Evolutionary conservation across 2,888 invertebrate genomes (phyloP).

Genomic region (Junonia oenone): DNA sequence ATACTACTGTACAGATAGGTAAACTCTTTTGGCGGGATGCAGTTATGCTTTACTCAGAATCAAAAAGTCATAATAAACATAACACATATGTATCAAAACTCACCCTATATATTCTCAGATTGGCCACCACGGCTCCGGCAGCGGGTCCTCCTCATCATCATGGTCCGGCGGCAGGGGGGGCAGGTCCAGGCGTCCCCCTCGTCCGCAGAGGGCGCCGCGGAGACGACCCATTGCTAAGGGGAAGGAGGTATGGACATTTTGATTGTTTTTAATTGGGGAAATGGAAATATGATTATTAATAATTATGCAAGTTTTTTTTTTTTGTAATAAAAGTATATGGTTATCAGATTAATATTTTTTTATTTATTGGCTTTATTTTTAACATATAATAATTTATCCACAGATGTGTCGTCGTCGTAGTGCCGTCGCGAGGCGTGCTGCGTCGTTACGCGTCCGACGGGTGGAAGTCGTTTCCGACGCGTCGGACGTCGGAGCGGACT

Average conservation of each 20-base stretch:
- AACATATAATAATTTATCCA: background rate
- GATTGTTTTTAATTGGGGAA: too few species aligned
- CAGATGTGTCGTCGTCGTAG: conserved; percentile 56
- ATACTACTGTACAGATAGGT: too few species aligned
- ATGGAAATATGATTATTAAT: too few species aligned
- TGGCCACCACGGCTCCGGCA: conserved; percentile 56
- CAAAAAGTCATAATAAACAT: background rate
- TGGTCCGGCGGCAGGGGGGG: conserved; percentile 59
- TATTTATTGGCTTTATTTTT: background rate
- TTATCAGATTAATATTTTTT: too few species aligned
- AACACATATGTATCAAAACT: background rate
- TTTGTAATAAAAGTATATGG: too few species aligned
- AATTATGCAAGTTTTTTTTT: too few species aligned
- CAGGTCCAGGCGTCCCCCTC: conserved; percentile 42
- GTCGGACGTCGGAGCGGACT: conserved; percentile 68
- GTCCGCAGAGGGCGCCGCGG: conserved; percentile 50
- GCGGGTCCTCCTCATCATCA: conserved; percentile 57
- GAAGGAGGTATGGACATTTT: conserved; percentile 57
- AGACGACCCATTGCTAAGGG: conserved; percentile 61
- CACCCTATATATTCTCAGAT: too few species aligned
- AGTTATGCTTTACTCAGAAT: too few species aligned
- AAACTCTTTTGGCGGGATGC: too few species aligned
- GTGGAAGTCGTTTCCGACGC: conserved; percentile 57
- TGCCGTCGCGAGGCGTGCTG: conserved; percentile 48
- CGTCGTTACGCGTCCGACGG: conserved; percentile 48